Evolutionary conservation across 2,113 vertebrate genomes (phyloP), one percentile per base, ranked within the genome.

Genomic region (Gasterosteus nipponicus): DNA sequence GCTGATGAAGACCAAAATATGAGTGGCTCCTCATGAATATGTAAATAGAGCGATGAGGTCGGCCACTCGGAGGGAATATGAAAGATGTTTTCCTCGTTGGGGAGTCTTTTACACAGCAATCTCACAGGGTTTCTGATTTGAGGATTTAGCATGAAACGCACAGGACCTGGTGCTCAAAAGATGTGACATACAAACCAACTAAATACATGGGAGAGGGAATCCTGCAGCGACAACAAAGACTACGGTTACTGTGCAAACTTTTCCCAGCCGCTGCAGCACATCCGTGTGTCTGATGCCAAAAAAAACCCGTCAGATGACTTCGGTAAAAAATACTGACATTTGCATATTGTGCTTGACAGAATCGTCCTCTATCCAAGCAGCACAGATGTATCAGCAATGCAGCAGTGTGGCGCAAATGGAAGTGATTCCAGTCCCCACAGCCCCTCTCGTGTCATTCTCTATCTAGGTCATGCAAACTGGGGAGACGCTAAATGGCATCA

Each of bases 391-490:
- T 81, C 78, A 75, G 90, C 78, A 3, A 5, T 44, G 78, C 84
- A 77, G 87, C 80, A 76, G 75, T 10, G 68, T 66, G 78, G 64
- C 85, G 80, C 78, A 80, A 92, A 88, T 78, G 81, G 81, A 83
- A 83, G 57, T 44, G 61, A 75, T 73, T 86, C 76, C 75, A 89
- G 75, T 86, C 84, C 42, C 84, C 81, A 69, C 87, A 82, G 86
- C 66, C 72, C 26, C 70, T 68, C 82, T 79, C 14, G 4, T 87
- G 87, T 89, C 90, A 59, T 10, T 60, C 85, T 35, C 84, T 87
- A 89, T 91, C 81, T 90, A 65, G 87, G 89, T 91, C 89, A 90
- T 77, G 44, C 26, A 78, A 87, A 86, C 79, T 49, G 75, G 67
- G 80, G 80, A 79, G 78, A 79, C 67, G 70, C 79, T 84, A 86